Evolutionary conservation across 1,140 invertebrate genomes (phyloP).

Genomic region (Babylonia areolata): DNA sequence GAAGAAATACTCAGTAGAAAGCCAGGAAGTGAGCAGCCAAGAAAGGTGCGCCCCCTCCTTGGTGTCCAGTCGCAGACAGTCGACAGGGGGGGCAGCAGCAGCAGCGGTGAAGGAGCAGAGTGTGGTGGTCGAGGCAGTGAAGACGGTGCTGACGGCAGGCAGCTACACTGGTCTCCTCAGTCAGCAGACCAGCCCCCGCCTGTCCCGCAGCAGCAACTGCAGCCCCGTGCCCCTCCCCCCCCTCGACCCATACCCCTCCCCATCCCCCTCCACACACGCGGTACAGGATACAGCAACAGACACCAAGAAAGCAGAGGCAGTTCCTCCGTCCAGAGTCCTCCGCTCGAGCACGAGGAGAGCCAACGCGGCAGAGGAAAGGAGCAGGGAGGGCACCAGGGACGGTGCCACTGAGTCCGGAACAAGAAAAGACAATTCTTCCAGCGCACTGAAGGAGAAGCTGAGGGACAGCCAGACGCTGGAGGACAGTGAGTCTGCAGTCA

Average conservation of each 20-base stretch:
- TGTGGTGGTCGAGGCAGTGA: conserved; percentile 68
- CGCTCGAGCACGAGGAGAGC: background rate
- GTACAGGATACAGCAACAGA: background rate
- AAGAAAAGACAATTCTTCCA: too few species aligned
- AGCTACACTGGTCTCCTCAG: conserved; percentile 62
- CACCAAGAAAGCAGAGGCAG: background rate
- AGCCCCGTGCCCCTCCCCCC: background rate
- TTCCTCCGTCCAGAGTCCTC: background rate
- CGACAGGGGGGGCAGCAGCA: too few species aligned
- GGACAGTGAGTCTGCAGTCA: conserved; percentile 63
- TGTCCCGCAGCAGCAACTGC: conserved; percentile 10
- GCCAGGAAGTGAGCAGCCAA: too few species aligned
- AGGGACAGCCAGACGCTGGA: background rate
- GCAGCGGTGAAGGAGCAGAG: conserved; percentile 11
- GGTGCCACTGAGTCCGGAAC: too few species aligned
- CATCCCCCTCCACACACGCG: background rate
- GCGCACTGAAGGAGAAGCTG: background rate
- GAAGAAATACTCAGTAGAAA: too few species aligned
- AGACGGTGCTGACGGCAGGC: conserved; percentile 39
- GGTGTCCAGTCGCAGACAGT: too few species aligned
- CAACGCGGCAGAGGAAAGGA: background rate
- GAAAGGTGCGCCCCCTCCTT: too few species aligned
- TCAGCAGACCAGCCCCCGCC: conserved; percentile 63
- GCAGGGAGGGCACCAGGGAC: background rate
- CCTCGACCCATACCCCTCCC: background rate